Base-by-base conservation (phyloP, 2,113 vertebrate genomes). In the Pheucticus melanocephalus region DNA sequence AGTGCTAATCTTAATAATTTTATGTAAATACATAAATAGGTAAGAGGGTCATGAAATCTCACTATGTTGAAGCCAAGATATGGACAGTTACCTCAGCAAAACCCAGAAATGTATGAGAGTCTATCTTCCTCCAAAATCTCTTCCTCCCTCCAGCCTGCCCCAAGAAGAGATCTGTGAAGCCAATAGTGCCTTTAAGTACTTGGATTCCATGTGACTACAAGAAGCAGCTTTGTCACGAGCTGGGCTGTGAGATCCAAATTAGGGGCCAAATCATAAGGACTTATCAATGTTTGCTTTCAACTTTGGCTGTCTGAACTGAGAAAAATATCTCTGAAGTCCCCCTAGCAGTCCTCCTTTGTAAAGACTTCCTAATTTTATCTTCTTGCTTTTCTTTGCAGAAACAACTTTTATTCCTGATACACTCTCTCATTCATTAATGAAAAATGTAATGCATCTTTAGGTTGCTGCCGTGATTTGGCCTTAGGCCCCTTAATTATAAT, bases 401-500 rank as follows among this genome's bases (percentile, higher is more conserved):
- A 56, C 10, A 71, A 8, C 44, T 68, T 87, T 31, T 4, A 12
- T 11, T 40, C 21, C 20, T 61, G 12, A 30, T 60, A 50, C 12
- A 31, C 7, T 57, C 3, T 48, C 14, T 81, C 37, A 16, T 79
- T 7, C 24, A 40, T 21, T 73, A 77, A 68, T 76, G 70, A 75
- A 78, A 37, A 31, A 92, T 54, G 25, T 28, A 15, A 73, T 22
- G 19, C 16, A 35, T 59, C 85, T 86, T 91, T 66, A 66, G 39
- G 54, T 73, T 96, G 48, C 44, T 82, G 35, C 21, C 5, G 37
- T 86, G 54, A 63, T 23, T 84, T 82, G 77, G 51, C 81, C 66
- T 70, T 69, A 64, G 30, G 70, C 28, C 22, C 6, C 81, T 86
- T 82, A 89, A 95, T 95, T 94, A 77, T 63, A 72, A 59, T 33